phyloP scores from a whole-genome alignment of 2,113 vertebrate genomes.

The Oryzias celebensis region DNA sequence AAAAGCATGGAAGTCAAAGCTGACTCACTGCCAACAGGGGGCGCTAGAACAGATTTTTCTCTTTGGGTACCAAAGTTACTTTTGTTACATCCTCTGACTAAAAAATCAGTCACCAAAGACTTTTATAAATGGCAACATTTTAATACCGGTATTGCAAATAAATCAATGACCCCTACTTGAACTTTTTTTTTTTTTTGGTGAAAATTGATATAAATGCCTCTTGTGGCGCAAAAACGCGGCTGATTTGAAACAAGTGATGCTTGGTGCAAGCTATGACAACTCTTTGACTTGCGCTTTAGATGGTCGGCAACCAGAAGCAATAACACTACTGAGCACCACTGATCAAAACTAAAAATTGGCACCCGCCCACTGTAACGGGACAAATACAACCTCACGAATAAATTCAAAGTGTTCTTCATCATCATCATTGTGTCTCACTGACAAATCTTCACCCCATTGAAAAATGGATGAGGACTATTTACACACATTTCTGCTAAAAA shows the following conservation, averaged over 20 bases:
- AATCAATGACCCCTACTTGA: background rate
- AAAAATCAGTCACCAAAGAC: conserved; percentile 1
- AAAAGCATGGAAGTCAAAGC: conserved; percentile 33
- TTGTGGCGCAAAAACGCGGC: background rate
- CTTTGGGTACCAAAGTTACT: conserved; percentile 15
- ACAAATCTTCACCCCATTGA: conserved; percentile 54
- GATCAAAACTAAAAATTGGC: conserved; percentile 49
- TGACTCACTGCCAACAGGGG: conserved; percentile 10
- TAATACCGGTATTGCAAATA: background rate
- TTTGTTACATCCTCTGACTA: background rate
- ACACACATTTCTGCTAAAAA: conserved; percentile 74
- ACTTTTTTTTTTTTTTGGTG: background rate
- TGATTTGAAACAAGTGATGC: conserved; percentile 17
- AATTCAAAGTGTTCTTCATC: conserved; percentile 43
- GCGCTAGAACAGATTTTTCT: conserved; percentile 4
- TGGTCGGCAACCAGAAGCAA: conserved; percentile 46
- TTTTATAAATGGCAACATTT: background rate
- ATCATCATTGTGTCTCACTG: conserved; percentile 45
- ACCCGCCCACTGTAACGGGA: conserved; percentile 52
- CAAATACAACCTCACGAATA: conserved; percentile 54
- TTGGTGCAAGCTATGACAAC: conserved; percentile 20
- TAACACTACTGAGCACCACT: conserved; percentile 56
- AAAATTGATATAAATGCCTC: background rate
- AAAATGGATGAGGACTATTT: conserved; percentile 75
- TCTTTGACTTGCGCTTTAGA: conserved; percentile 33